Evolutionary conservation across 2,797 vertebrate species (phyloP), one percentile per base, ranked within the genome.

Genomic region (Semotilus atromaculatus): DNA sequence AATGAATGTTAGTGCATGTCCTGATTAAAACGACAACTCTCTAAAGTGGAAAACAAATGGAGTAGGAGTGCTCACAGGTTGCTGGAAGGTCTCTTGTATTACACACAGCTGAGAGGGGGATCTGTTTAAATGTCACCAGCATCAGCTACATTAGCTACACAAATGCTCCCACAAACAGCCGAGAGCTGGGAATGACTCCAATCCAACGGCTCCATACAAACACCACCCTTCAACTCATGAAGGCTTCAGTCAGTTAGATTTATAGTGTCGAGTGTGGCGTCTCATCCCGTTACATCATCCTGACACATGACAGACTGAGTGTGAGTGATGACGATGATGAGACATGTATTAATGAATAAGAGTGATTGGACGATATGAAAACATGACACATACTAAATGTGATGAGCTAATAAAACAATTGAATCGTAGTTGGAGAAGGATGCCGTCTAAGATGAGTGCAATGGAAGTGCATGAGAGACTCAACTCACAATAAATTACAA

Each of bases 101-200:
- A 40, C n/a, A 62, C 72, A 16, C 11, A 64, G 80, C 40, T 29
- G 9, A 31, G 67, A 53, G 58, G 23, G 51, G 38, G 3, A 80
- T 86, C 31, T 55, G 45, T 68, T 43, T 36, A 38, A 70, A 70
- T 53, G 48, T 66, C 55, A 48, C 67, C 74, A 31, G 75, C 38
- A 60, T 74, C n/a, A 58, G 76, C n/a, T 62, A 48, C 71, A 67
- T 75, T 60, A 55, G 71, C 68, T 29, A 19, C 62, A 45, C 60
- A 83, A 58, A 83, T 58, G 64, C 55, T 43, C 68, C 45, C 58
- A 80, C 45, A 70, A 82, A 67, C 34, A 34, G 36, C 26, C 18
- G 31, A 78, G 66, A 77, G 62, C 83, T 75, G 77, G 51, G 70
- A 86, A 87, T 75, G 38, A 53, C 38, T 72, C 71, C 62, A 55